Evolutionary conservation across 1,140 invertebrate species (phyloP), one percentile per base, ranked within the genome.

Genomic region (Zaprionus ghesquierei): DNA sequence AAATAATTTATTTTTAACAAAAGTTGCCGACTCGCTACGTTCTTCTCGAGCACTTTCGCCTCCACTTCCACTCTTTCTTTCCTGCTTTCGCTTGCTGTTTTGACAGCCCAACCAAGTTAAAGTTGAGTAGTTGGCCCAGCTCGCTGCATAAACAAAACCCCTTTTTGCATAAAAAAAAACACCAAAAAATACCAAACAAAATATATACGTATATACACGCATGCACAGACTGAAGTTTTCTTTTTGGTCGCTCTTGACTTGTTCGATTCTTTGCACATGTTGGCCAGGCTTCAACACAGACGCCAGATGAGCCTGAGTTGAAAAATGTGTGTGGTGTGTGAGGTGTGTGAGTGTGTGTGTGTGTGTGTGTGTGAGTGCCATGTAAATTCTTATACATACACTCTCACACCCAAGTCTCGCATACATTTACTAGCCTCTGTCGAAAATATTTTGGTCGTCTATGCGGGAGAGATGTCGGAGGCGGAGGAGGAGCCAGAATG

Each of bases 321-420:
- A 41, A 27, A 29, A 53, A 13, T 29, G 27, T 31, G 9, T 33
- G 29, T 31, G 13, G 44, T 38, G 50, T 20, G 58, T 69, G 54
- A 63, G 33, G 27, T 51, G 27, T n/a, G 55, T 33, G 18, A 53
- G 59, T 20, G 13, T 51, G 22, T 41, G 38, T 33, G 33, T 54
- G 33, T 64, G 53, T 60, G 63, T 44, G 44, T 38, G 50, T 20
- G 58, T 69, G 54, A 63, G 33, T 35, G 31, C 33, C 41, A 85
- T 87, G 81, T 81, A 86, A 81, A 87, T 87, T 85, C 82, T 71
- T 81, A 78, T 72, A 77, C 70, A 85, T 75, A 81, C 59, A 81
- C 15, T 29, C 46, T 38, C 20, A 44, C 63, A 54, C 63, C 9
- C 49, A 50, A 38, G 31, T 56, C 49, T n/a, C 56, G 35, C 55